Conservation (phyloP, 2,888 invertebrate genomes). For the Agonopterix arenella region DNA sequence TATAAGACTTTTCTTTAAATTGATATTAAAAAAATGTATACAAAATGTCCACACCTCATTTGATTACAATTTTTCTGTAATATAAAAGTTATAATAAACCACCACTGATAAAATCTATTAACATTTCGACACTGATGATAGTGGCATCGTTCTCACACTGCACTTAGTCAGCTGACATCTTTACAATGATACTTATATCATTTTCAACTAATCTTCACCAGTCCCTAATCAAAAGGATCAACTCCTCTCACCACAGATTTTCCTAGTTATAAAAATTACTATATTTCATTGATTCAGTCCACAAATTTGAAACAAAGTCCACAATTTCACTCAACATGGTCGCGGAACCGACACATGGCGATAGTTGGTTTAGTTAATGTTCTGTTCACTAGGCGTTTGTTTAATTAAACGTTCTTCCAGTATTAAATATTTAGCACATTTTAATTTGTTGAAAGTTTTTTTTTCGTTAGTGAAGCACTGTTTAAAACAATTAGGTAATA, state of each 20-base stretch:
- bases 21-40: constrained; percentile 67
- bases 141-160: constrained; percentile 44
- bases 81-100: constrained; percentile 64
- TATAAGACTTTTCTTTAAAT: constrained; percentile 48
- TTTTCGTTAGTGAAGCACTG: constrained; percentile 65
- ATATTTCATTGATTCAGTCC: constrained; percentile 69
- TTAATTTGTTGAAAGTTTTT: constrained; percentile 72
- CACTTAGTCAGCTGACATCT: constrained; percentile 51
- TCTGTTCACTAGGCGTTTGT: constrained; percentile 72
- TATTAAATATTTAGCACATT: constrained; percentile 73
- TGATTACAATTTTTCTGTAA: constrained; percentile 60
- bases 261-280: constrained; percentile 73
- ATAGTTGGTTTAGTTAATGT: constrained; percentile 57
- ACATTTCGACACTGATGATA: constrained; percentile 45
- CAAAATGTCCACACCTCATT: constrained; percentile 69
- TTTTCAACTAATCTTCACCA: constrained; percentile 49
- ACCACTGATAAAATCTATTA: constrained; percentile 41
- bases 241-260: constrained; percentile 75
- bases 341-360: constrained; percentile 31
- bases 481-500: constrained; percentile 58
- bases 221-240: constrained; percentile 63
- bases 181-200: constrained; percentile 36
- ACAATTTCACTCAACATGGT: constrained; percentile 59
- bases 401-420: constrained; percentile 68
- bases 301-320: constrained; percentile 75